Evolutionary conservation across 2,888 invertebrate species (phyloP).

Genomic region (Caenorhabditis virilis): DNA sequence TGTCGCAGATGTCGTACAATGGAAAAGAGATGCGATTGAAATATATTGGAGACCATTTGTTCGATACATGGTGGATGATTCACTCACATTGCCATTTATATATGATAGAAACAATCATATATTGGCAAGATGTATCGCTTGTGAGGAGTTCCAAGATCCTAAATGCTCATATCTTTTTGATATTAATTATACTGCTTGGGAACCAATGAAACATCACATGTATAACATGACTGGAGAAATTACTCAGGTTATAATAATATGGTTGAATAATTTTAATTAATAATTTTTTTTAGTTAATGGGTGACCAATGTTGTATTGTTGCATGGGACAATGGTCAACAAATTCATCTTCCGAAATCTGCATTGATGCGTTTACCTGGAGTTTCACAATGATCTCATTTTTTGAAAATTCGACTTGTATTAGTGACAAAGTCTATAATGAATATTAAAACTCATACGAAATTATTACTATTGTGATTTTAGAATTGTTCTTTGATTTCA

Average conservation of each 20-base stretch:
- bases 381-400: neutral
- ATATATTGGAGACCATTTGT: constrained; percentile 60
- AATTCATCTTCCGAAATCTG: constrained; percentile 58
- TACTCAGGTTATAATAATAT: constrained; percentile 43
- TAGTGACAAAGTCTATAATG: no score
- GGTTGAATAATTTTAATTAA: neutral
- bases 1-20: constrained; percentile 45
- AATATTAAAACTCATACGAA: no score
- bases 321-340: constrained; percentile 59
- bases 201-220: constrained; percentile 62
- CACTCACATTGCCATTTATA: constrained; percentile 58
- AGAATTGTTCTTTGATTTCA: no score
- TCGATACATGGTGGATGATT: constrained; percentile 60
- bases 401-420: no score
- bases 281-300: constrained; percentile 49
- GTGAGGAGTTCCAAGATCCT: constrained; percentile 61
- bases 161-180: constrained; percentile 60
- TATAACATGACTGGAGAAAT: constrained; percentile 56
- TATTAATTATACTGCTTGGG: constrained; percentile 59
- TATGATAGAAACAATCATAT: constrained; percentile 62
- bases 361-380: constrained; percentile 34
- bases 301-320: constrained; percentile 56
- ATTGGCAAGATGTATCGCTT: constrained; percentile 60
- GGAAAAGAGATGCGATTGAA: constrained; percentile 58
- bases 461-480: no score